Evolutionary conservation across 2,888 invertebrate species (phyloP), one percentile per base, ranked within the genome.

Genomic region (Apomyelois bistriatella): DNA sequence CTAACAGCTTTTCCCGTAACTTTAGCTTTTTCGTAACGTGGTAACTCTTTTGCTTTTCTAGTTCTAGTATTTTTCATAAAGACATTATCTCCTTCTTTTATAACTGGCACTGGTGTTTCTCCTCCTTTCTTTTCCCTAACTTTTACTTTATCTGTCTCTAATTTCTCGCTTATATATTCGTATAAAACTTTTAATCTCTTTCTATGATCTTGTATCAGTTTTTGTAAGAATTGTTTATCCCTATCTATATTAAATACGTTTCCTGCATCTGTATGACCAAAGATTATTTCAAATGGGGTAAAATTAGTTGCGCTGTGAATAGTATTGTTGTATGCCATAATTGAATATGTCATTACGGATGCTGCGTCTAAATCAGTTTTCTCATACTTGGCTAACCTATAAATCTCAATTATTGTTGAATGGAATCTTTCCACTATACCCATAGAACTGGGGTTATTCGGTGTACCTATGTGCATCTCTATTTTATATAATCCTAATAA

Each of bases 41-140:
- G 61, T 41, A 55, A 13, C 28, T 65, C 53, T 36, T 66, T 61
- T 3, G 59, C 58, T 48, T 60, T 59, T 17, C 62, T 52, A 5
- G 54, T 60, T n/a, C 58, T 48, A 13, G 58, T 59, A 13, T 49
- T 57, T 58, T 62, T 65, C 55, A 60, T 59, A 47, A 55, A 65
- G 16, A 62, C 47, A 8, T 32, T 35, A 30, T 65, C 58, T 1
- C 62, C 62, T 40, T 32, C 13, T 43, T 58, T 50, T 22, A 61
- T 52, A 3, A 52, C 16, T 7, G 55, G 55, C 6, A 5, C 12
- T 30, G 38, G 2, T 12, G 15, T 36, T 43, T 62, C 62, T 1
- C 58, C 60, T 1, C 58, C 57, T 51, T 53, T 54, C 28, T 57
- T 60, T 7, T 61, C 52, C 22, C 55, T 53, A 32, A 56, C 40